These are phyloP conservation scores for Drosophila lacertosa DNA, from an alignment of 1,140 invertebrate genomes.

Conservation along the genomic window DNA sequence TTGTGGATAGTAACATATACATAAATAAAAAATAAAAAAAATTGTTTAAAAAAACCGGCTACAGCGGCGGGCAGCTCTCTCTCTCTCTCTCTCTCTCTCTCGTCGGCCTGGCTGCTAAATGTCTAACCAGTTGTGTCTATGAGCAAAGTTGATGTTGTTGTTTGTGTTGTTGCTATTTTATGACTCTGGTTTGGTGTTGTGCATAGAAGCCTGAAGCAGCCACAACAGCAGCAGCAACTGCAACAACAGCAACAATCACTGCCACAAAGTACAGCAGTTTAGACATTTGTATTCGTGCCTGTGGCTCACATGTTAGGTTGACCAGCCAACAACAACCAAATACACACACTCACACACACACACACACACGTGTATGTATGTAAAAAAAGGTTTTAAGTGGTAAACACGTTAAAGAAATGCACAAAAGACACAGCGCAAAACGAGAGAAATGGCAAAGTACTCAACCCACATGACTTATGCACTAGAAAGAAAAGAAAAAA, in stretches of 20 bases:
- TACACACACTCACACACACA: not conserved
- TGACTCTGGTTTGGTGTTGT: conserved; percentile 65
- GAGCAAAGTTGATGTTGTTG: conserved; percentile 27
- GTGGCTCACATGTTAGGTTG: conserved; percentile 76
- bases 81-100: conserved; percentile 1
- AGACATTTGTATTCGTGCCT: conserved; percentile 77
- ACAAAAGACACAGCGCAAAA: conserved; percentile 18
- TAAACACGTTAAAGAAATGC: conserved; percentile 47
- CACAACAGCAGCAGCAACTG: conserved; percentile 32
- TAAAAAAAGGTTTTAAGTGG: conserved; percentile 35
- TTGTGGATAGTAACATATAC: conserved; percentile 45
- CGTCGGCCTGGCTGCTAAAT: conserved; percentile 45
- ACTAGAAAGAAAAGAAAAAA: conserved; percentile 13
- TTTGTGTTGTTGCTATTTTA: conserved; percentile 53
- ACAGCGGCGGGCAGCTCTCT: conserved; percentile 32
- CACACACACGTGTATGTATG: not conserved
- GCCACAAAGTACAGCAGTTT: conserved; percentile 62
- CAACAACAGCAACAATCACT: conserved; percentile 43
- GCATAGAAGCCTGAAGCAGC: conserved; percentile 66
- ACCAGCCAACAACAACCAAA: conserved; percentile 47
- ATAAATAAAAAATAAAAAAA: conserved; percentile 44
- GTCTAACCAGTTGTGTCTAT: conserved; percentile 61
- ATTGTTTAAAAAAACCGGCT: conserved; percentile 56
- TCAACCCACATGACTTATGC: conserved; percentile 39
- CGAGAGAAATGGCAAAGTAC: conserved; percentile 14